Conservation (phyloP, 2,113 vertebrate genomes). For the Reinhardtius hippoglossoides region DNA sequence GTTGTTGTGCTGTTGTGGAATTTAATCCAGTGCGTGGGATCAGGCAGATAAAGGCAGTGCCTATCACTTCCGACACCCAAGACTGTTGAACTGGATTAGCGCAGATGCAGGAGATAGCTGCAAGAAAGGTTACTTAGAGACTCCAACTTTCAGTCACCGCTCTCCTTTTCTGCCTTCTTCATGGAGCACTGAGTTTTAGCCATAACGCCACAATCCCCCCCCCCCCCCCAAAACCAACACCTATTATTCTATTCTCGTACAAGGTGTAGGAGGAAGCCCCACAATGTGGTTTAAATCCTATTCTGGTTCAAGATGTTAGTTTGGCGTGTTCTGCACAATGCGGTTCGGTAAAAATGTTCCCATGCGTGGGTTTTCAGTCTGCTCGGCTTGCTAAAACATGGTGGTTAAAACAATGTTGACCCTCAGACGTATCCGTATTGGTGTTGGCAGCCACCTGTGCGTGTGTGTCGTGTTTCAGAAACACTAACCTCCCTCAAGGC, state of each 20-base stretch:
- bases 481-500: slow-evolving; percentile 59
- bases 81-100: slow-evolving; percentile 69
- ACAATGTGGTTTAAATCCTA: slow-evolving; percentile 47
- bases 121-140: slow-evolving; percentile 23
- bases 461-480: slow-evolving; percentile 54
- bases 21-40: slow-evolving; percentile 73
- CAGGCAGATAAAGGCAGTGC: slow-evolving; percentile 64
- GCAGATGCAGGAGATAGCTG: slow-evolving; percentile 57
- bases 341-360: slow-evolving; percentile 39
- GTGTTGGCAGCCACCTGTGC: slow-evolving; percentile 63
- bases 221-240: slow-evolving; percentile 16
- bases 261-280: slow-evolving; percentile 44
- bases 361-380: slow-evolving; percentile 24
- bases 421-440: slow-evolving; percentile 52
- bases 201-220: slow-evolving; percentile 9
- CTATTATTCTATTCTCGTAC: slow-evolving; percentile 45
- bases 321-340: background rate
- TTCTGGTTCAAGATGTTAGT: slow-evolving; percentile 41
- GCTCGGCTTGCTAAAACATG: slow-evolving; percentile 49
- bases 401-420: slow-evolving; percentile 41
- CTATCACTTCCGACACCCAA: slow-evolving; percentile 56
- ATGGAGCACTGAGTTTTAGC: background rate
- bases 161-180: slow-evolving; percentile 19
- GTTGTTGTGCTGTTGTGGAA: background rate
- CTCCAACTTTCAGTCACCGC: background rate